Evolutionary conservation across 2,888 invertebrate species (phyloP).

Genomic region (Cephus pulcher): DNA sequence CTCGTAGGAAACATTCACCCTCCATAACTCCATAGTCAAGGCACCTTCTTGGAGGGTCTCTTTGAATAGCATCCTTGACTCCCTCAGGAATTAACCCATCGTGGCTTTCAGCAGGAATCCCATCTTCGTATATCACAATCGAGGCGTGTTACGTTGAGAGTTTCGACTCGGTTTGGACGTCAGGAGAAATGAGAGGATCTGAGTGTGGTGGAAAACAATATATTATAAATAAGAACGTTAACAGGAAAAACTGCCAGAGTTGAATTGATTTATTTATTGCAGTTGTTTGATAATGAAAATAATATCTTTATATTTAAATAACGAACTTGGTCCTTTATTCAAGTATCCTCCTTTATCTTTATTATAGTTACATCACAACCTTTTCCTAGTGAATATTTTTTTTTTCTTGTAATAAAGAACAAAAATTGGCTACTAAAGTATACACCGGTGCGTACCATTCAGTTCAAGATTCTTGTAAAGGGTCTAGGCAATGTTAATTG

Average conservation of each 20-base stretch:
- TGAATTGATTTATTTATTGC: not conserved
- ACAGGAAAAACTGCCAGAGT: not conserved
- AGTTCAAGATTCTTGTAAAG: not conserved
- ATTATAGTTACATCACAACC: constrained; percentile 4
- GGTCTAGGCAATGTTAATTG: not conserved
- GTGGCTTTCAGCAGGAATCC: not conserved
- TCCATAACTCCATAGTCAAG: not conserved
- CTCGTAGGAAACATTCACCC: not conserved
- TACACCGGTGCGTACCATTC: not conserved
- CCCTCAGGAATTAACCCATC: not conserved
- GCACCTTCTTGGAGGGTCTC: not conserved
- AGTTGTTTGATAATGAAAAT: not conserved
- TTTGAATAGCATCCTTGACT: not conserved
- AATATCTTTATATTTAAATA: not conserved
- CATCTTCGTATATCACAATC: not conserved
- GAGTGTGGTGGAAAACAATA: not conserved
- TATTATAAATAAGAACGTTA: not conserved
- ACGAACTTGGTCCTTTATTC: not conserved
- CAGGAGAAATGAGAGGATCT: not conserved
- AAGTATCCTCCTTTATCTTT: not conserved
- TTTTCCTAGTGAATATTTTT: not conserved
- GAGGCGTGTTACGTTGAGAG: not conserved
- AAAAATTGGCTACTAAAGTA: not conserved
- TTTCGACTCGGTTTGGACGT: not conserved
- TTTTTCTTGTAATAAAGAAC: constrained; percentile 10